A percentile compares a stretch with the other conserved stretches of the same genome.
Evolutionary conservation across 2,113 vertebrate genomes (phyloP).

Genomic region (Eurypyga helias): DNA sequence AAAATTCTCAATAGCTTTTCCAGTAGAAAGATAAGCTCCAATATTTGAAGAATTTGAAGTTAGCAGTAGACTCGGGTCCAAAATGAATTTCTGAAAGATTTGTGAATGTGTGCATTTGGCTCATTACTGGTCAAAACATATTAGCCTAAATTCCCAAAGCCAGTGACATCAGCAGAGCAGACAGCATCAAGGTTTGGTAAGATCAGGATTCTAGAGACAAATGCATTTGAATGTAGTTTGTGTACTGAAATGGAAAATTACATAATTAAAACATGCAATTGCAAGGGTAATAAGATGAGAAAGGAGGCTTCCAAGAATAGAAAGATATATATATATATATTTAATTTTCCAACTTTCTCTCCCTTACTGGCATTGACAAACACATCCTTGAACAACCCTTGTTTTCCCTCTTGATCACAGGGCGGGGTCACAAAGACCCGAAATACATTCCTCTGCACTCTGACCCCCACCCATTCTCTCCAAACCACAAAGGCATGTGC

Average conservation of each 20-base stretch:
- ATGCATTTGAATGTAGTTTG: background rate
- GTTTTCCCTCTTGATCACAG: background rate
- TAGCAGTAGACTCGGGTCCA: background rate
- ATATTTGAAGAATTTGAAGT: background rate
- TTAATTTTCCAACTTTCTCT: background rate
- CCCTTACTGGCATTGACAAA: background rate
- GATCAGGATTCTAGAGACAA: background rate
- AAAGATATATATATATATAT: background rate
- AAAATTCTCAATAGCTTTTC: background rate
- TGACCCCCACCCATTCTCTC: background rate
- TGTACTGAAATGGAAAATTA: background rate
- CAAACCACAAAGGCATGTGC: background rate
- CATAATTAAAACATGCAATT: background rate
- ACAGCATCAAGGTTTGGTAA: background rate
- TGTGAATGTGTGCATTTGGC: background rate
- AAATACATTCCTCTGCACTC: background rate
- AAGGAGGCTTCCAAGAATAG: background rate
- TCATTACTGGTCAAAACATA: background rate
- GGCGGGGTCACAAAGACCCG: background rate
- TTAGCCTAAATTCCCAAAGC: background rate
- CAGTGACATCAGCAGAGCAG: background rate
- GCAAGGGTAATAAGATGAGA: background rate
- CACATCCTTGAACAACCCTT: background rate
- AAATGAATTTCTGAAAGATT: background rate
- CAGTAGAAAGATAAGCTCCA: background rate